Evolutionary conservation across 2,888 invertebrate species (phyloP).

Genomic region (Pantelozetes paolii): DNA sequence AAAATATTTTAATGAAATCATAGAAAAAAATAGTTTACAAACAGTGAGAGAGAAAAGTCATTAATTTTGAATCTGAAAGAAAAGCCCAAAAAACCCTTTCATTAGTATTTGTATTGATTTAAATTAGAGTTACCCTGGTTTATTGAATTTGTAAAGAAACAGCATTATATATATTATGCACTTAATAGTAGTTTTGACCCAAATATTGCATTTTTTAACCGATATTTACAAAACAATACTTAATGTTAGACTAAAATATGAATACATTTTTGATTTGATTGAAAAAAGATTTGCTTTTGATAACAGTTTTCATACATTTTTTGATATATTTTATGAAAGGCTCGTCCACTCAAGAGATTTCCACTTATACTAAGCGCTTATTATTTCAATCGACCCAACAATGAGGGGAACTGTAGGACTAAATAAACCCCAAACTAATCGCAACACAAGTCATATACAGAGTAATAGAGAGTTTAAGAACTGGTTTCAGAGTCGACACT

Average conservation of each 20-base stretch:
- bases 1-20: too few relatives aligned
- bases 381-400: conserved; percentile 27
- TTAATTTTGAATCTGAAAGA: too few relatives aligned
- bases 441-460: conserved; percentile 12
- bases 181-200: background rate
- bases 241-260: background rate
- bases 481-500: conserved; percentile 20
- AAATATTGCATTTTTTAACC: background rate
- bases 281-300: conserved; percentile 12
- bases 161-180: background rate
- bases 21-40: too few relatives aligned
- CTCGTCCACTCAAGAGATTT: conserved; percentile 1
- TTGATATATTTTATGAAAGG: background rate
- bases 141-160: background rate
- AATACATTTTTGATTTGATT: background rate
- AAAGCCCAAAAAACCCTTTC: too few relatives aligned
- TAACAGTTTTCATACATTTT: conserved; percentile 17
- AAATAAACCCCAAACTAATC: conserved; percentile 21
- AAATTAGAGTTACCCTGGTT: conserved; percentile 29
- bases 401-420: conserved; percentile 1
- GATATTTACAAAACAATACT: conserved; percentile 5
- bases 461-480: background rate
- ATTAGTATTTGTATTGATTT: conserved; percentile 1
- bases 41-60: too few relatives aligned
- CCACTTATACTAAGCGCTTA: background rate